A percentile compares a stretch with the other conserved stretches of the same genome.
These are phyloP conservation scores for Daphoenositta chrysoptera DNA, from an alignment of 2,113 vertebrate species.

Conservation along the genomic window DNA sequence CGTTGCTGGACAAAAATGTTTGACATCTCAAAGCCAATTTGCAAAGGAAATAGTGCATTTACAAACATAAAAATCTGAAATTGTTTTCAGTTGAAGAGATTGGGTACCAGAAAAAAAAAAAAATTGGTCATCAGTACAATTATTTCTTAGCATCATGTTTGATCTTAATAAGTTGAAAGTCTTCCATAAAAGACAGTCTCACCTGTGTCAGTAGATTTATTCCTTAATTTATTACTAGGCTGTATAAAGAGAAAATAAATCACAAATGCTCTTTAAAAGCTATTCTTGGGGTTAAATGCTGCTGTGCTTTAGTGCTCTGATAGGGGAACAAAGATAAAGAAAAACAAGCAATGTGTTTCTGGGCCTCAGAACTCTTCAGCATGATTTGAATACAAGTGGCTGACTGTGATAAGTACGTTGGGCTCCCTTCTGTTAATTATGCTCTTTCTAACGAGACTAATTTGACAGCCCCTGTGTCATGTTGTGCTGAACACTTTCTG, in stretches of 20 bases:
- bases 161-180: neutral
- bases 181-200: neutral
- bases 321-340: neutral
- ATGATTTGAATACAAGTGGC: constrained; percentile 67
- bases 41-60: neutral
- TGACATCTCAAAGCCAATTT: neutral
- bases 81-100: neutral
- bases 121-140: neutral
- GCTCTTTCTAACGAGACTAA: constrained; percentile 78
- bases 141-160: neutral
- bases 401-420: constrained; percentile 73
- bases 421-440: constrained; percentile 79
- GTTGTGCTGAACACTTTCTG: constrained; percentile 69
- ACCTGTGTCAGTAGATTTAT: neutral
- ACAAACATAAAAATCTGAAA: neutral
- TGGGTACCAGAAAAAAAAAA: neutral
- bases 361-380: constrained; percentile 20
- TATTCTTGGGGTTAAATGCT: neutral
- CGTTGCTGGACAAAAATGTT: neutral
- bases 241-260: neutral
- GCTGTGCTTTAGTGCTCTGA: neutral
- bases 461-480: constrained; percentile 71
- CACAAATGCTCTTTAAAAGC: neutral
- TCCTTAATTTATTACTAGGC: neutral
- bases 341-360: neutral